These are phyloP conservation scores for Scomber scombrus DNA, from an alignment of 2,113 vertebrate species.

Conservation along the genomic window DNA sequence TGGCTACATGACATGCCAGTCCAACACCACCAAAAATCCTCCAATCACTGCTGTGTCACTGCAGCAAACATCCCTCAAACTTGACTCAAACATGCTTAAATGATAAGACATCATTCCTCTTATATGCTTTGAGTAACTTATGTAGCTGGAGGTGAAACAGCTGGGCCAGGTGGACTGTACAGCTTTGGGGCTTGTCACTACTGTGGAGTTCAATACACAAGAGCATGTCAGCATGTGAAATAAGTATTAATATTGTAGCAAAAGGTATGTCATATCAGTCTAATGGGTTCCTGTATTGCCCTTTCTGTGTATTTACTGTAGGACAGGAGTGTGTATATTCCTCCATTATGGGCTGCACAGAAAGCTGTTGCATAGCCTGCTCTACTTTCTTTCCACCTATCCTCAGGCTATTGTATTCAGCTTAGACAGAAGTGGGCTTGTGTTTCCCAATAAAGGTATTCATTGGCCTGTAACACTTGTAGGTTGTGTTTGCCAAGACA, in stretches of 20 bases:
- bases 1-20: too few relatives aligned
- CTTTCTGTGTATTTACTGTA: background rate
- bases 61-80: background rate
- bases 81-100: background rate
- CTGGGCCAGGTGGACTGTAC: constrained; percentile 31
- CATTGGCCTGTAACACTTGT: constrained; percentile 31
- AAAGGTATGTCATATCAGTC: background rate
- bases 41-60: too few relatives aligned
- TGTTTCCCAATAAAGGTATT: constrained; percentile 48
- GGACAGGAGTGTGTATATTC: background rate
- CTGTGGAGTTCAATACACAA: background rate
- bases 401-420: constrained; percentile 11
- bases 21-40: background rate
- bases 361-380: constrained; percentile 6
- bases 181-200: background rate
- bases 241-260: too few relatives aligned
- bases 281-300: background rate
- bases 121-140: background rate
- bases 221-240: background rate
- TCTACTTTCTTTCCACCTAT: constrained; percentile 38
- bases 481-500: constrained; percentile 16
- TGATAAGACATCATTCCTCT: background rate
- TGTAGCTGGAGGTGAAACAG: constrained; percentile 38
- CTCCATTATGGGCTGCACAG: background rate
- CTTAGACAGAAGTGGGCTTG: constrained; percentile 35